phyloP scores from a whole-genome alignment of 1,140 invertebrate genomes.

The Caerostris darwini region DNA sequence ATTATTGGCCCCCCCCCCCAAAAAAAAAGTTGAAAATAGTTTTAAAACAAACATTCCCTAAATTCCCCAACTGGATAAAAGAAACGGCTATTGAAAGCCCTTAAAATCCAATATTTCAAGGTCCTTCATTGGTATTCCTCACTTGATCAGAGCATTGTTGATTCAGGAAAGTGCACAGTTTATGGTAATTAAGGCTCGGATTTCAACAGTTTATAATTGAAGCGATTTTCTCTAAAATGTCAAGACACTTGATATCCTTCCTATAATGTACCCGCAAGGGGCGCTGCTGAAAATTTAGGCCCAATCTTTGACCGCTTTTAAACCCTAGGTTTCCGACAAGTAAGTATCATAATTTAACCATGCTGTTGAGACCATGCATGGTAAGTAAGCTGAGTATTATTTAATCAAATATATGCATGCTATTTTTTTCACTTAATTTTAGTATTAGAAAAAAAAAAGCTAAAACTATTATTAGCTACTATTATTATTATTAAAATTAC shows the following conservation, averaged over 20 bases:
- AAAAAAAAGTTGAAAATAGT: too few relatives aligned
- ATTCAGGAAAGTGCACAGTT: neutral
- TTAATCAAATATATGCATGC: too few relatives aligned
- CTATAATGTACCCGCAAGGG: neutral
- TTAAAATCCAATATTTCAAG: neutral
- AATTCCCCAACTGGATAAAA: too few relatives aligned
- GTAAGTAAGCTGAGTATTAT: neutral
- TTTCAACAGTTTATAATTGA: slow-evolving; percentile 60
- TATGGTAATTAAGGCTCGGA: slow-evolving; percentile 50
- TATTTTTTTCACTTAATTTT: too few relatives aligned
- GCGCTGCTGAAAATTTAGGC: neutral
- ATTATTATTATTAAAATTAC: too few relatives aligned
- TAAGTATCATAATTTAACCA: neutral
- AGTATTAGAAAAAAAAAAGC: too few relatives aligned
- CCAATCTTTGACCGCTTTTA: neutral
- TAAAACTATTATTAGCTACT: too few relatives aligned
- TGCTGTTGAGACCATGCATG: neutral
- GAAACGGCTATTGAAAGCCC: neutral
- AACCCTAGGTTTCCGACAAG: neutral
- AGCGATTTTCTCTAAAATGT: slow-evolving; percentile 56
- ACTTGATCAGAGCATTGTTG: neutral
- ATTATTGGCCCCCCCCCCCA: too few relatives aligned
- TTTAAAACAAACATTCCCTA: too few relatives aligned
- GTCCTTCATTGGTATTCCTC: slow-evolving; percentile 28
- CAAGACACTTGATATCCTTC: slow-evolving; percentile 19